Evolutionary conservation across 2,888 invertebrate species (phyloP).

Genomic region (Hemicrepidius hirtus): DNA sequence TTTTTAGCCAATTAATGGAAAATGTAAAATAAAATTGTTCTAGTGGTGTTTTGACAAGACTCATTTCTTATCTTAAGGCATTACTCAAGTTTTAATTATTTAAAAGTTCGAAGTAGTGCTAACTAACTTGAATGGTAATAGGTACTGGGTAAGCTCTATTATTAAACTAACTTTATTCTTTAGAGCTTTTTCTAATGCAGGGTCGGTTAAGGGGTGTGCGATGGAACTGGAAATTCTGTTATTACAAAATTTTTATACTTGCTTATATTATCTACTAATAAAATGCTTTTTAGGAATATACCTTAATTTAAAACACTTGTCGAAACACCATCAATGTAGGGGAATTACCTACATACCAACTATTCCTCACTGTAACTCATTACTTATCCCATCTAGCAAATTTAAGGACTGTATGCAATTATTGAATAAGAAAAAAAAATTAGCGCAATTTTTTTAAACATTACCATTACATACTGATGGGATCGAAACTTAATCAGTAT

Average conservation of each 20-base stretch:
- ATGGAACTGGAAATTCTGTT: too few species aligned
- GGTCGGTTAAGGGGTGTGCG: too few species aligned
- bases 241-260: too few species aligned
- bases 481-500: constrained; percentile 29
- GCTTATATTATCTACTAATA: too few species aligned
- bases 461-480: constrained; percentile 13
- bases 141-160: not conserved
- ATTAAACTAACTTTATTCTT: not conserved
- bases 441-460: constrained; percentile 40
- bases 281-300: not conserved
- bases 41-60: constrained; percentile 20
- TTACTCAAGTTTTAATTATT: constrained; percentile 47
- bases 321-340: constrained; percentile 2
- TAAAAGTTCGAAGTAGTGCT: constrained; percentile 44
- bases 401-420: constrained; percentile 16
- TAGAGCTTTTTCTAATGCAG: not conserved
- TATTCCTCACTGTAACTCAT: constrained; percentile 11
- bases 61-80: constrained; percentile 5
- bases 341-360: constrained; percentile 9
- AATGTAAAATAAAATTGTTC: constrained; percentile 6
- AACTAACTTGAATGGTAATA: not conserved
- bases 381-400: constrained; percentile 10
- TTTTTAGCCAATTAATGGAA: constrained; percentile 15
- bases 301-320: not conserved
- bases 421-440: constrained; percentile 23